Percentiles rank a stretch among this genome's conserved stretches.
Conservation (phyloP, 2,797 vertebrate genomes). For the Gymnodraco acuticeps region DNA sequence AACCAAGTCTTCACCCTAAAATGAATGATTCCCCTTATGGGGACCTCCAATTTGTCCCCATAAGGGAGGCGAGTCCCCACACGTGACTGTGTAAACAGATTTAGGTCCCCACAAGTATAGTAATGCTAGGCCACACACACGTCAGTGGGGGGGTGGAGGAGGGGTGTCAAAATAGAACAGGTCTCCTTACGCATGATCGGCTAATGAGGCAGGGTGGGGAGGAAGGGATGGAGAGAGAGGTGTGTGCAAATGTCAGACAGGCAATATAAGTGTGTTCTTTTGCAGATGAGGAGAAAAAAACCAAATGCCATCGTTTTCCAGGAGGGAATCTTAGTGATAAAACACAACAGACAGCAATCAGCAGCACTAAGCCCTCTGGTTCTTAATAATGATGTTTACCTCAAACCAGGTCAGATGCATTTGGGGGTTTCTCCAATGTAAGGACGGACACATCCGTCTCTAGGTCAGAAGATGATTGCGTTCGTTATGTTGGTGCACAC, state of each 20-base stretch:
- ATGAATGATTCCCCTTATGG: no score
- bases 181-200: no score
- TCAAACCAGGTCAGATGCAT: slow-evolving; percentile 2
- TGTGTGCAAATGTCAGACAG: slow-evolving; percentile 26
- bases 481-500: no score
- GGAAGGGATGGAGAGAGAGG: slow-evolving; percentile 27
- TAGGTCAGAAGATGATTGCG: background rate
- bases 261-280: background rate
- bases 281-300: slow-evolving; percentile 8
- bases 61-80: no score
- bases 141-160: no score
- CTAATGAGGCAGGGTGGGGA: background rate
- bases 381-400: background rate
- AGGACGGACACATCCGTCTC: background rate
- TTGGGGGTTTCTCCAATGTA: background rate
- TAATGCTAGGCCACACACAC: no score
- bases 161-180: no score
- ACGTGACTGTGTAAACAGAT: no score
- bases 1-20: no score
- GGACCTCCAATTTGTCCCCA: no score
- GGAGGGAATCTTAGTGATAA: slow-evolving; percentile 8
- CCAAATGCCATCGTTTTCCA: background rate
- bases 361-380: background rate
- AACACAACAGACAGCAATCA: background rate
- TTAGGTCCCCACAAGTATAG: no score